Base-by-base conservation (phyloP, 2,888 invertebrate species). In the Pterostichus niger region DNA sequence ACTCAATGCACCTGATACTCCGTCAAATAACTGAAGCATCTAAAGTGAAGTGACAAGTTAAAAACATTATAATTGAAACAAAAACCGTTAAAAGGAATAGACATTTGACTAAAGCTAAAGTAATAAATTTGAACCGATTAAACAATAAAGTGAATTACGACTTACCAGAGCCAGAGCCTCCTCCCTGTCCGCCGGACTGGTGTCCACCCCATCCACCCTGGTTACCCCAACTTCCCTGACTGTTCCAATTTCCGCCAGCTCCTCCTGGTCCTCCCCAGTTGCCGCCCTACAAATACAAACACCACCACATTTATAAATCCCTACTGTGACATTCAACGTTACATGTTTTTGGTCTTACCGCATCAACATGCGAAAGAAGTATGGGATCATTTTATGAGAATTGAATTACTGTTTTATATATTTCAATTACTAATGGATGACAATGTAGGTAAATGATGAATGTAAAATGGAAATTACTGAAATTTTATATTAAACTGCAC, bases 191-290 rank as follows among this genome's bases (percentile, higher is more conserved):
- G 24, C 84, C 82, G 24, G 84, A 81, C 31, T 83, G 85, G 85
- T 85, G 83, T 84, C 85, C 24, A 10, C 86, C 85, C 83, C 85
- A 84, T 78, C 85, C 85, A 5, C 87, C 86, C 4, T 86, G 87
- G 15, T 88, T 86, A 52, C 85, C 86, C 64, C 86, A 86, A 84
- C 87, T 87, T 33, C 88, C 87, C 64, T 88, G 84, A 10, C 87
- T 86, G 84, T 87, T 87, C 78, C 88, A 87, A 80, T 87, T 86
- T 11, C 87, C 87, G 71, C 88, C 87, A 83, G 89, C 87, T 52
- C 86, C 85, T 78, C 85, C 85, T 73, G 86, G 86, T 83, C 87
- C 87, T 82, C 88, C 88, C 73, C 89, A 87, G n/a, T 86, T 87
- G 9, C 89, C 88, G 10, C 88, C 87, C 83, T 83, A 33, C 56